Evolutionary conservation across 2,797 vertebrate species (phyloP), one percentile per base, ranked within the genome.

Genomic region (Eulemur albifrons): DNA sequence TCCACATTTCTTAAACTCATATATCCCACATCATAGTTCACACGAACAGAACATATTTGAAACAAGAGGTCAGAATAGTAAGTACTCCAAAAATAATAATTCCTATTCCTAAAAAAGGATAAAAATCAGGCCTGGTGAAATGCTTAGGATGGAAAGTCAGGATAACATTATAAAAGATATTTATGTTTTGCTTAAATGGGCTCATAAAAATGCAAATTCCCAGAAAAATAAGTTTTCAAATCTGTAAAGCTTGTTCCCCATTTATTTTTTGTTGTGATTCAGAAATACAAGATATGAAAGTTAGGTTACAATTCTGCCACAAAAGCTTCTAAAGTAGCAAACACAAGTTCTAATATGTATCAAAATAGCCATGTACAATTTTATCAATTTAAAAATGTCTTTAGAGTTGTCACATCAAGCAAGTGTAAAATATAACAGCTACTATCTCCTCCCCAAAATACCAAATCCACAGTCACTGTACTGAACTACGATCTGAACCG

Each of bases 271-370:
- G 79, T 95, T 92, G 57, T 93, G 92, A 96, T 97, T 98, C 85
- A 97, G 98, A 98, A 98, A 98, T 98, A 98, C 97, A 98, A 98
- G 97, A 98, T 98, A 98, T 84, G 97, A 98, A 98, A 98, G 97
- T 97, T 93, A 94, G 88, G 96, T 98, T 98, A 98, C 97, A 98
- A 73, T 97, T 98, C 94, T 94, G 95, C 97, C 97, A 98, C 98
- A 98, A 98, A 98, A 98, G 97, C 97, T 83, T 97, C 97, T 96
- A 87, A 97, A 69, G 96, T 97, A 98, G 96, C 97, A 98, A 98
- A 96, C 97, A 97, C 96, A 96, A 98, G 93, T 59, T 95, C 96
- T 96, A 95, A 81, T 90, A 95, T n/a, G 43, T 95, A 98, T 98
- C 97, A 98, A 98, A 98, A 98, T 94, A 98, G 97, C 0, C 92